A percentile compares a stretch with the other conserved stretches of the same genome.
phyloP scores from a whole-genome alignment of 2,113 vertebrate species.

The Tenebrosternarchus preto region DNA sequence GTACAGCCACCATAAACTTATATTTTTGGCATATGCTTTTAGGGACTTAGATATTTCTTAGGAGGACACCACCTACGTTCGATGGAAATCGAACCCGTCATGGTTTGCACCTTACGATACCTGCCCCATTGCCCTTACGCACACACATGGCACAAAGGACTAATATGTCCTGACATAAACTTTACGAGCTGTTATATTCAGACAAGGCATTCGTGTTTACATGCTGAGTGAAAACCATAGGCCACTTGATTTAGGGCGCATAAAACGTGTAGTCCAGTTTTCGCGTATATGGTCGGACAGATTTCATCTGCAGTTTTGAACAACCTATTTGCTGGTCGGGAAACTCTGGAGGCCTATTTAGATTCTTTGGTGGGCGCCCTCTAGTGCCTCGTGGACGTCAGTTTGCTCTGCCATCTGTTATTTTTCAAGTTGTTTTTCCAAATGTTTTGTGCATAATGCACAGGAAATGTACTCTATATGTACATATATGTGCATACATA shows the following conservation, averaged over 20 bases:
- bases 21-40: neutral
- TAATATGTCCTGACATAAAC: neutral
- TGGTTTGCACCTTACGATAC: too few species aligned
- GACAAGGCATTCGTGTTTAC: neutral
- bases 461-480: too few species aligned
- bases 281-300: neutral
- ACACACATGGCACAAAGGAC: neutral
- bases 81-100: too few species aligned
- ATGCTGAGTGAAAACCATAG: neutral
- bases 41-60: too few species aligned
- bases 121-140: neutral
- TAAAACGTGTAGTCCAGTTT: neutral
- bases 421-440: too few species aligned
- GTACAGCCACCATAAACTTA: neutral
- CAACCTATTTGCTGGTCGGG: neutral
- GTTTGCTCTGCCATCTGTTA: too few species aligned
- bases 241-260: neutral
- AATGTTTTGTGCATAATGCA: too few species aligned
- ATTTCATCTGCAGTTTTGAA: neutral
- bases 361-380: too few species aligned
- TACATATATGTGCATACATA: too few species aligned
- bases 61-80: too few species aligned
- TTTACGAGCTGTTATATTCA: slow-evolving; percentile 8
- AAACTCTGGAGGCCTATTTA: neutral
- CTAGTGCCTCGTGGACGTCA: too few species aligned